Evolutionary conservation across 2,888 invertebrate species (phyloP).

Genomic region (Periphyllus acericola): DNA sequence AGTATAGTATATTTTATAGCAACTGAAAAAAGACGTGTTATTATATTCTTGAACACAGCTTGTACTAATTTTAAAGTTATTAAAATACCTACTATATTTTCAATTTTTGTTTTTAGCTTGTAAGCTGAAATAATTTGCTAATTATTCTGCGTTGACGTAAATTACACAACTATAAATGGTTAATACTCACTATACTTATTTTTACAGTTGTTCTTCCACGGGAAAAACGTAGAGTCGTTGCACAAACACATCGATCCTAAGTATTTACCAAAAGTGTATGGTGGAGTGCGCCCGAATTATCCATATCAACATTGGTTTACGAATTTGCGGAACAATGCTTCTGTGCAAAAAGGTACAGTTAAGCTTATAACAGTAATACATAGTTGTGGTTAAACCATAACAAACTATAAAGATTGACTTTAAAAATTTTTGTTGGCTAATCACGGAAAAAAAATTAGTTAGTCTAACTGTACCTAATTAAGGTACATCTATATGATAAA

Average conservation of each 20-base stretch:
- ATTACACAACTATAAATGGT: not conserved
- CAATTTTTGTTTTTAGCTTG: too few species aligned
- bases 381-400: not conserved
- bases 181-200: not conserved
- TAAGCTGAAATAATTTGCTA: too few species aligned
- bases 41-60: too few species aligned
- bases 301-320: conserved; percentile 81
- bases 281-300: conserved; percentile 77
- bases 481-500: too few species aligned
- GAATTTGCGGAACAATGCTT: conserved; percentile 71
- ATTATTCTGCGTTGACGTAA: too few species aligned
- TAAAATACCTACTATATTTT: too few species aligned
- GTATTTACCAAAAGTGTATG: conserved; percentile 77
- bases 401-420: not conserved
- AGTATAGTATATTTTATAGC: too few species aligned
- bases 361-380: not conserved
- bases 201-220: conserved; percentile 75
- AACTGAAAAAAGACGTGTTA: too few species aligned
- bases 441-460: too few species aligned
- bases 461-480: too few species aligned
- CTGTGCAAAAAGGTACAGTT: conserved; percentile 71
- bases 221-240: conserved; percentile 76
- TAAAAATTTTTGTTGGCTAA: not conserved
- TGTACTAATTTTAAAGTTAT: too few species aligned
- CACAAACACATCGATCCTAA: conserved; percentile 79